Evolutionary conservation across 2,888 invertebrate species (phyloP).

Genomic region (Cephonodes hylas): DNA sequence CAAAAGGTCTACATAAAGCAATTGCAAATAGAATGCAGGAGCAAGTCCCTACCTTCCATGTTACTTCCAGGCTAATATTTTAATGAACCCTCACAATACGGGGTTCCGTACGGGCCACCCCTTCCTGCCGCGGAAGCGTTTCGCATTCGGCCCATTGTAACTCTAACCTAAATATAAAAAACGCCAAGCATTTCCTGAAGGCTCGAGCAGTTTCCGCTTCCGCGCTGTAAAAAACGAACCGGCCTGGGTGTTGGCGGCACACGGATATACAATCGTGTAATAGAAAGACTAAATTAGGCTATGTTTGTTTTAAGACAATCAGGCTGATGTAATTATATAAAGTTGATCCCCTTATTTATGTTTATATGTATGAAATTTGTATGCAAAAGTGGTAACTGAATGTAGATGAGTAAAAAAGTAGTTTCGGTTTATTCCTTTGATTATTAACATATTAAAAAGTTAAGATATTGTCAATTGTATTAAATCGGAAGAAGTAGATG

Average conservation of each 20-base stretch:
- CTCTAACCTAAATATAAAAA: slow-evolving; percentile 56
- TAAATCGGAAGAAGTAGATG: too few species aligned
- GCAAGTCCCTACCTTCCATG: background rate
- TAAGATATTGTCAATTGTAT: too few species aligned
- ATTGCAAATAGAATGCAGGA: background rate
- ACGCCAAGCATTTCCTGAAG: slow-evolving; percentile 77
- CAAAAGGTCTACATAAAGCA: background rate
- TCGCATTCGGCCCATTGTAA: slow-evolving; percentile 37
- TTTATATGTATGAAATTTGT: background rate
- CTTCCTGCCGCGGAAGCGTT: slow-evolving; percentile 13
- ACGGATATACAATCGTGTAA: background rate
- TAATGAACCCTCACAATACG: background rate
- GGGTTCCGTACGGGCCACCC: slow-evolving; percentile 16
- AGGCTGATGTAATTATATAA: too few species aligned
- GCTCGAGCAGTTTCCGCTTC: slow-evolving; percentile 75
- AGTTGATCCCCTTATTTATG: too few species aligned
- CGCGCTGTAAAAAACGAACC: slow-evolving; percentile 69
- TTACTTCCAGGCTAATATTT: background rate
- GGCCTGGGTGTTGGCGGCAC: slow-evolving; percentile 33
- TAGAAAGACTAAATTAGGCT: background rate
- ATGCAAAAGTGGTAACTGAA: too few species aligned
- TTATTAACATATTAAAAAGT: too few species aligned
- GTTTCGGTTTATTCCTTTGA: too few species aligned
- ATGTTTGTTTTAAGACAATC: background rate
- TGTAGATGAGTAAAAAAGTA: too few species aligned